Percentiles rank a stretch among this genome's conserved stretches.
Evolutionary conservation across 2,888 invertebrate genomes (phyloP).

Genomic region (Ophion costatus): DNA sequence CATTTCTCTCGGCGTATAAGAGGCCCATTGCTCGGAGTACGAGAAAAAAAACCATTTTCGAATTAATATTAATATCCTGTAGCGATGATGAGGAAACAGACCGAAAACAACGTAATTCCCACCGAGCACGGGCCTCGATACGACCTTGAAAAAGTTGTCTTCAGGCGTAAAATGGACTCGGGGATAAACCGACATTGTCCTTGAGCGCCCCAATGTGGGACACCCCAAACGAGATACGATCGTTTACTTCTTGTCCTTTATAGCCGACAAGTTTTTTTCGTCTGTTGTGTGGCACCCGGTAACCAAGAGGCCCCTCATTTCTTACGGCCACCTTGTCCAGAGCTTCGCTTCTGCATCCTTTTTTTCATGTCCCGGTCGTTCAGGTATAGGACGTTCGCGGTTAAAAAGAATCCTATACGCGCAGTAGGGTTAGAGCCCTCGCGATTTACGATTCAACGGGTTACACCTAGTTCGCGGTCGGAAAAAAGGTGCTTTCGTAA

Average conservation of each 20-base stretch:
- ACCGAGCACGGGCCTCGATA: neutral
- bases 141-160: slow-evolving; percentile 33
- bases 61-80: no score
- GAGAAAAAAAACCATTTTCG: no score
- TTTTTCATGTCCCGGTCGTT: slow-evolving; percentile 1
- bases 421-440: neutral
- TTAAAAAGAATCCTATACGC: neutral
- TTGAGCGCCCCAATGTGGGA: slow-evolving; percentile 57
- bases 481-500: no score
- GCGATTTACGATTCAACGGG: neutral
- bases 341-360: neutral
- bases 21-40: no score
- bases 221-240: slow-evolving; percentile 60
- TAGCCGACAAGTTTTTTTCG: slow-evolving; percentile 17
- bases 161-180: slow-evolving; percentile 40
- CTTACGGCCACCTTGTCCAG: neutral
- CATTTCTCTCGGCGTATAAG: no score
- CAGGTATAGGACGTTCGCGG: neutral
- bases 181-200: slow-evolving; percentile 49
- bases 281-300: neutral
- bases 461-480: no score
- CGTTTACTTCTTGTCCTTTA: slow-evolving; percentile 28
- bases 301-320: neutral
- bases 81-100: neutral
- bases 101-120: slow-evolving; percentile 16